Percentiles rank a stretch among this genome's conserved stretches.
Conservation (phyloP, 1,140 invertebrate genomes). For the Drosophila erecta region DNA sequence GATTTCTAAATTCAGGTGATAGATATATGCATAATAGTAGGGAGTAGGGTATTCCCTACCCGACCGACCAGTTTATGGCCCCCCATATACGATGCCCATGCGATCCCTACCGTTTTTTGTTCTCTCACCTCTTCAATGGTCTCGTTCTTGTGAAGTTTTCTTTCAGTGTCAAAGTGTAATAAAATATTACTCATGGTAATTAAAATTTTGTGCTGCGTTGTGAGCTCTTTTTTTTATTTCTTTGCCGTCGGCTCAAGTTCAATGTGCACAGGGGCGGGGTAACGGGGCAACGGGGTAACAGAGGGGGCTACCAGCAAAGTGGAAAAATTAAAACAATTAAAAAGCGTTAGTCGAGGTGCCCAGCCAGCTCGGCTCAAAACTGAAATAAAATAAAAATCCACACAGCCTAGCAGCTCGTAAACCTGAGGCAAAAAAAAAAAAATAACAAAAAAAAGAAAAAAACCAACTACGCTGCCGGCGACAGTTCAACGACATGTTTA, state of each 20-base stretch:
- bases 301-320: slow-evolving; percentile 7
- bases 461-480: slow-evolving; percentile 50
- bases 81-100: background rate
- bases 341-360: slow-evolving; percentile 74
- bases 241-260: slow-evolving; percentile 74
- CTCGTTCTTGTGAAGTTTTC: slow-evolving; percentile 71
- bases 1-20: background rate
- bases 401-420: slow-evolving; percentile 63
- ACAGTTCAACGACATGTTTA: slow-evolving; percentile 83
- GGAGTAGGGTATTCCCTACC: slow-evolving; percentile 20
- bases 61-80: slow-evolving; percentile 4
- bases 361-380: slow-evolving; percentile 30
- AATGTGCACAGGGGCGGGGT: slow-evolving; percentile 58
- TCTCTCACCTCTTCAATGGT: slow-evolving; percentile 8
- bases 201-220: slow-evolving; percentile 75
- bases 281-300: background rate
- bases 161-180: slow-evolving; percentile 83
- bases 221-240: slow-evolving; percentile 63
- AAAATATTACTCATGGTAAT: slow-evolving; percentile 83
- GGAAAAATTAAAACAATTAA: slow-evolving; percentile 75
- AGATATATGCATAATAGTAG: background rate
- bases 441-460: background rate
- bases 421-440: slow-evolving; percentile 5
- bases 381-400: slow-evolving; percentile 12
- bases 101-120: background rate